Evolutionary conservation across 2,888 invertebrate genomes (phyloP).

Genomic region (Drosophila gaucha): DNA sequence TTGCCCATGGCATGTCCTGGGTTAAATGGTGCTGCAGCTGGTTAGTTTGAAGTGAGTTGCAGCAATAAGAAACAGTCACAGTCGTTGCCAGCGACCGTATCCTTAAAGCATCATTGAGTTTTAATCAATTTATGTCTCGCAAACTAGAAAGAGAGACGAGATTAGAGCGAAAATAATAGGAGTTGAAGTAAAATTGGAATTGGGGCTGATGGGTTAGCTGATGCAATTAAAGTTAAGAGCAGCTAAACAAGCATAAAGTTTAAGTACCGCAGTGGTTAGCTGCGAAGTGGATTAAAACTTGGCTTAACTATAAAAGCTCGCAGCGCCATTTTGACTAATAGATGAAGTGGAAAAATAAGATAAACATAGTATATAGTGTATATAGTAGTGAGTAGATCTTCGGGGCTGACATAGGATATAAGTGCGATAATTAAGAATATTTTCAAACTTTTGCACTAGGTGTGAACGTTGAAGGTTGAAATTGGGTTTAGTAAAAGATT

Average conservation of each 20-base stretch:
- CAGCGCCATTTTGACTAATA: conserved; percentile 13
- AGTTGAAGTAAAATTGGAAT: conserved; percentile 1
- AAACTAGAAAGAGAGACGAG: conserved; percentile 3
- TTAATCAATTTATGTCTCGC: conserved; percentile 65
- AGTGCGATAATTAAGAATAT: not conserved
- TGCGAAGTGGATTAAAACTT: conserved; percentile 47
- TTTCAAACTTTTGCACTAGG: not conserved
- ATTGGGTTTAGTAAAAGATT: too few species aligned
- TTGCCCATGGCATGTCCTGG: conserved; percentile 44
- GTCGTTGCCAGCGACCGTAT: conserved; percentile 7
- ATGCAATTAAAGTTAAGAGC: conserved; percentile 55
- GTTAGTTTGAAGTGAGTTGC: conserved; percentile 45
- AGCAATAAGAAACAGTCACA: conserved; percentile 37
- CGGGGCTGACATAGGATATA: not conserved
- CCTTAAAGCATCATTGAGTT: conserved; percentile 60
- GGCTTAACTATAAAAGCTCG: conserved; percentile 30
- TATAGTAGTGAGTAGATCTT: not conserved
- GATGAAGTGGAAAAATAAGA: conserved; percentile 33
- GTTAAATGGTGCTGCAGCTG: conserved; percentile 49
- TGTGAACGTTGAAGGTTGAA: too few species aligned
- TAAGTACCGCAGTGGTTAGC: conserved; percentile 39
- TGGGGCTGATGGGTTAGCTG: conserved; percentile 21
- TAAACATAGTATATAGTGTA: not conserved
- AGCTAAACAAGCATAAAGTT: conserved; percentile 47
- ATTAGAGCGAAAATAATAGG: conserved; percentile 8